phyloP scores from a whole-genome alignment of 2,113 vertebrate species.

The Numenius arquata region DNA sequence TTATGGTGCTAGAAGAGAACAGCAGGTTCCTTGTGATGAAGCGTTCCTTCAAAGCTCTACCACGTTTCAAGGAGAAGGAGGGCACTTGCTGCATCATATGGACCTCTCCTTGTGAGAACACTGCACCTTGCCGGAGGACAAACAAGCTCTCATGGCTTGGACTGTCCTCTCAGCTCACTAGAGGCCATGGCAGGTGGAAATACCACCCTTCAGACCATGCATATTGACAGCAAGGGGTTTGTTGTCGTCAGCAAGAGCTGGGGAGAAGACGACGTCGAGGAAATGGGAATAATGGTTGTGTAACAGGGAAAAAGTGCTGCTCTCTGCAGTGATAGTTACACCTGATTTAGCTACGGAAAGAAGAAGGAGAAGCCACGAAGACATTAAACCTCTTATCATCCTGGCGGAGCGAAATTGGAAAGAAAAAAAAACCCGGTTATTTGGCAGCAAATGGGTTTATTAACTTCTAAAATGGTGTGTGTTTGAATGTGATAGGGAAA shows the following conservation, averaged over 20 bases:
- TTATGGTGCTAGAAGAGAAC: not conserved
- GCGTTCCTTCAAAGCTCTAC: not conserved
- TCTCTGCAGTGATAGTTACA: conserved; percentile 41
- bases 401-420: conserved; percentile 41
- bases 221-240: not conserved
- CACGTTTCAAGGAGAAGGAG: not conserved
- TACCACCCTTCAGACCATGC: not conserved
- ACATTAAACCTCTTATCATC: conserved; percentile 75
- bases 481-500: conserved; percentile 76
- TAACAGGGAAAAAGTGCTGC: conserved; percentile 50
- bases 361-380: conserved; percentile 28
- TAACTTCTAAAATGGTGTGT: conserved; percentile 69
- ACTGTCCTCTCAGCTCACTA: not conserved
- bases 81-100: accelerated
- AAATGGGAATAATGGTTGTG: conserved; percentile 47
- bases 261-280: not conserved
- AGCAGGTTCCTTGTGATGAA: not conserved
- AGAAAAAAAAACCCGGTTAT: conserved; percentile 22
- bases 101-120: not conserved
- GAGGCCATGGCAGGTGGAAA: not conserved
- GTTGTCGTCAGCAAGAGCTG: not conserved
- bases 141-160: not conserved
- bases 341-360: conserved; percentile 65
- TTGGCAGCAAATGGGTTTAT: conserved; percentile 73
- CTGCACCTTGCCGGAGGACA: not conserved